Evolutionary conservation across 2,113 vertebrate species (phyloP).

Genomic region (Nematolebias whitei): DNA sequence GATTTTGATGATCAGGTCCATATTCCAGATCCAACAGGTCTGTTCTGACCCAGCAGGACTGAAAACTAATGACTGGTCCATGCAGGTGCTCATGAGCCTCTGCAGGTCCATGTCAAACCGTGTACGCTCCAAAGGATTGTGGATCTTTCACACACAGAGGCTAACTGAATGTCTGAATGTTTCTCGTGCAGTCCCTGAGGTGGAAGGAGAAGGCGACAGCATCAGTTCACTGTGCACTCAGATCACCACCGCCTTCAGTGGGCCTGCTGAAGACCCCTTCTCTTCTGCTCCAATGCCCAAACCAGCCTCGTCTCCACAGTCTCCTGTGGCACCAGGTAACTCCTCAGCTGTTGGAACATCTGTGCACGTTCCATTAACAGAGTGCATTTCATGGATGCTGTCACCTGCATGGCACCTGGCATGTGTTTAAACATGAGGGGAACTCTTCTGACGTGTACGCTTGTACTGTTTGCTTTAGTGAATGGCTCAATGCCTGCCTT

Average conservation of each 20-base stretch:
- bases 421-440: conserved; percentile 20
- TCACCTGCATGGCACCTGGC: conserved; percentile 24
- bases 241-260: conserved; percentile 94
- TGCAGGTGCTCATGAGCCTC: no score
- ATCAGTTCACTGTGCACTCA: conserved; percentile 97
- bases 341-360: not conserved
- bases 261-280: conserved; percentile 92
- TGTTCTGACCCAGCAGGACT: no score
- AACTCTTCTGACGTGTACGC: conserved; percentile 4
- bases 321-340: conserved; percentile 90
- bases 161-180: not conserved
- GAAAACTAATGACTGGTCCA: no score
- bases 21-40: no score
- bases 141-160: no score
- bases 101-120: no score
- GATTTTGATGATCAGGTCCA: no score
- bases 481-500: conserved; percentile 90
- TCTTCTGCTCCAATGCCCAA: conserved; percentile 92
- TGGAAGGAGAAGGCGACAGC: conserved; percentile 94
- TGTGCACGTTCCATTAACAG: no score
- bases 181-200: conserved; percentile 84
- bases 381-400: conserved; percentile 10
- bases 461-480: conserved; percentile 85
- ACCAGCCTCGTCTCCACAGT: conserved; percentile 85
- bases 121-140: no score